These are phyloP conservation scores for Orchesellides sinensis DNA, from an alignment of 2,888 invertebrate genomes.

Conservation along the genomic window DNA sequence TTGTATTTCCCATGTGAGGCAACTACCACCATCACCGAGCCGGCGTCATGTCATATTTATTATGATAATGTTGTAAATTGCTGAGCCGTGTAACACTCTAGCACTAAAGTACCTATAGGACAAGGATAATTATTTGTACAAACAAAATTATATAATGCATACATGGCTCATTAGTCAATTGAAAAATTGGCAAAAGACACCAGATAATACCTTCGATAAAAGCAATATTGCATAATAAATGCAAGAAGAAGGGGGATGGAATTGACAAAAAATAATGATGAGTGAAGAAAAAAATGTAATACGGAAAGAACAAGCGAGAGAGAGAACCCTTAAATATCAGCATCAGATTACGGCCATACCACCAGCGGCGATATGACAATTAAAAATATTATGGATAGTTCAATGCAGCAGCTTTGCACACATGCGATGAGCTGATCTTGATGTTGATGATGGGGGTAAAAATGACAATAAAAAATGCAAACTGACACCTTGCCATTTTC, in stretches of 20 bases:
- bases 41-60: slow-evolving; percentile 46
- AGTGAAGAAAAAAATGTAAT: neutral
- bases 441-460: neutral
- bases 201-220: slow-evolving; percentile 43
- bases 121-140: slow-evolving; percentile 13
- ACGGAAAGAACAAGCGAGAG: slow-evolving; percentile 9
- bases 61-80: slow-evolving; percentile 22
- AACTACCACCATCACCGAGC: slow-evolving; percentile 25
- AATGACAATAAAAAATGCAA: neutral
- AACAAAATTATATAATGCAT: neutral
- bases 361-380: slow-evolving; percentile 51
- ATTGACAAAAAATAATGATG: neutral
- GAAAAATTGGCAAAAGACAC: slow-evolving; percentile 51
- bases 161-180: slow-evolving; percentile 60
- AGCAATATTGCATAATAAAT: slow-evolving; percentile 26
- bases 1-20: slow-evolving; percentile 46
- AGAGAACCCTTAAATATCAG: too few species aligned
- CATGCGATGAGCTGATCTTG: too few species aligned
- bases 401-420: neutral
- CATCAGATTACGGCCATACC: slow-evolving; percentile 21
- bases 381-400: slow-evolving; percentile 39
- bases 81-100: neutral
- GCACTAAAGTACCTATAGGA: neutral
- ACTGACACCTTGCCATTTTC: neutral
- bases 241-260: too few species aligned